Conservation (phyloP, 2,113 vertebrate species). For the Chionodraco myersi region DNA sequence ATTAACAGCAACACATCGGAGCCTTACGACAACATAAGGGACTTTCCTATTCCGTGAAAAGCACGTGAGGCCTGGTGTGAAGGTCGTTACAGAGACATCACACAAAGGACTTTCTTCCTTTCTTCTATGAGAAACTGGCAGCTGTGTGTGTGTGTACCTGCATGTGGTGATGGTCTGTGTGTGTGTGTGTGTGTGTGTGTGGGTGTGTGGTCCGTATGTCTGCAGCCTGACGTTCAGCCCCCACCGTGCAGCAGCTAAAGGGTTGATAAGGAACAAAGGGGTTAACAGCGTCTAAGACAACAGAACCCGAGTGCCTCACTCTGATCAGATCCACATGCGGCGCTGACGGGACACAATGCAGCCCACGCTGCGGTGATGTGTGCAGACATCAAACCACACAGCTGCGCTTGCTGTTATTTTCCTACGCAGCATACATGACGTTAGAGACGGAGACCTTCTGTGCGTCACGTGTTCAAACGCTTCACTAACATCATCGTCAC, state of each 20-base stretch:
- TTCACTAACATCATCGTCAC: conserved; percentile 63
- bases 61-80: conserved; percentile 7
- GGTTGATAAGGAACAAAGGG: conserved; percentile 25
- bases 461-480: conserved; percentile 45
- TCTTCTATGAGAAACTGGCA: conserved; percentile 17
- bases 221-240: conserved; percentile 36
- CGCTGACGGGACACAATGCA: not conserved
- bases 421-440: not conserved
- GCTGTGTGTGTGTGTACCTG: not conserved
- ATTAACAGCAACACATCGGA: no score
- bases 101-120: conserved; percentile 1
- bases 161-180: not conserved
- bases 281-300: conserved; percentile 28
- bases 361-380: not conserved
- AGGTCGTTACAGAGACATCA: conserved; percentile 21
- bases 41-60: conserved; percentile 14
- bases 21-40: not conserved
- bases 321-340: not conserved
- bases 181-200: not conserved
- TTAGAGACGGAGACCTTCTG: conserved; percentile 19
- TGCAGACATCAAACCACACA: not conserved
- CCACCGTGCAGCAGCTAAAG: conserved; percentile 10
- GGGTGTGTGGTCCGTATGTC: not conserved
- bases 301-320: not conserved
- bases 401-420: not conserved